Conservation (phyloP, 2,888 invertebrate genomes). For the Tiphia femorata region DNA sequence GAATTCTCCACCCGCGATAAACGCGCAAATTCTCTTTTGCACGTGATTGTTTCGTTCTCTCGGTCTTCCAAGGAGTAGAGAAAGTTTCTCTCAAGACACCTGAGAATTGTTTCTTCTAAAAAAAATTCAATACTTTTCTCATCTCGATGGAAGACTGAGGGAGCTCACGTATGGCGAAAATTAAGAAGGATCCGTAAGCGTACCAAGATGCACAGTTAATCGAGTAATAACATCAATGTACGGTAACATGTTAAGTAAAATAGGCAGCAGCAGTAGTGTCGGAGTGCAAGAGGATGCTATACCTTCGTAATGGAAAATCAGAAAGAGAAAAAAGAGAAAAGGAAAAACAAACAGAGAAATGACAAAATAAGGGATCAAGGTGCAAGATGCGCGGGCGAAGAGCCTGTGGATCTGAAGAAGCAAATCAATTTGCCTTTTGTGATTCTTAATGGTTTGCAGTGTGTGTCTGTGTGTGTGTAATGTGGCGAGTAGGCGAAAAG, state of each 20-base stretch:
- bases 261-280: conserved; percentile 37
- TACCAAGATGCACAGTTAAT: conserved; percentile 38
- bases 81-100: too few species aligned
- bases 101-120: too few species aligned
- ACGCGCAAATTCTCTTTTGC: too few species aligned
- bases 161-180: conserved; percentile 22
- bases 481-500: not conserved
- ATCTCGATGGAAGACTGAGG: conserved; percentile 11
- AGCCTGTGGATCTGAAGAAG: too few species aligned
- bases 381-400: not conserved
- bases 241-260: conserved; percentile 25
- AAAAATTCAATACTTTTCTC: too few species aligned
- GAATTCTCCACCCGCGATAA: too few species aligned
- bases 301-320: conserved; percentile 24
- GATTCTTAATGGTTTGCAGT: too few species aligned
- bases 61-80: too few species aligned
- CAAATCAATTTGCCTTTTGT: too few species aligned
- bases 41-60: too few species aligned
- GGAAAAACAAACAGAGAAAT: not conserved
- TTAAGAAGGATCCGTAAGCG: conserved; percentile 36
- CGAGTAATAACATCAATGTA: conserved; percentile 33
- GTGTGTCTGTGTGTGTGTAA: too few species aligned
- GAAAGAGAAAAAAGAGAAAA: conserved; percentile 14
- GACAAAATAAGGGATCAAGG: not conserved
- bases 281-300: conserved; percentile 35